Evolutionary conservation across 2,113 vertebrate genomes (phyloP).

Genomic region (Henicopernis longicauda): DNA sequence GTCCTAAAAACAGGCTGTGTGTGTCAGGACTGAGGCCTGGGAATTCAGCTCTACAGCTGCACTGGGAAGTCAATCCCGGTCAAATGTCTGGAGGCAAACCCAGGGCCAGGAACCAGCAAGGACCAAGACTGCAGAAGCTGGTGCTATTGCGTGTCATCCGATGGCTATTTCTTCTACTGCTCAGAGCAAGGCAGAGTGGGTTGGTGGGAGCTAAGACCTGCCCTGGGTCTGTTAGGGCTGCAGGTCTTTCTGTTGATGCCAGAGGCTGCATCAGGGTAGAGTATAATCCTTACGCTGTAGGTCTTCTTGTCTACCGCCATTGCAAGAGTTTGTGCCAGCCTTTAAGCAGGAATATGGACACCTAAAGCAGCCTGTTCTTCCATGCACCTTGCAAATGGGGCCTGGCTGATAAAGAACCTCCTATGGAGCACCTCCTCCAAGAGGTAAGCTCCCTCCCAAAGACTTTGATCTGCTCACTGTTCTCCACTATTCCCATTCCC

Average conservation of each 20-base stretch:
- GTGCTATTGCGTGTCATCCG: fast-evolving
- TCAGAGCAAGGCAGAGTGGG: background rate
- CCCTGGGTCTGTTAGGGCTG: background rate
- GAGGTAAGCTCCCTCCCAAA: background rate
- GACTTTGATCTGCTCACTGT: background rate
- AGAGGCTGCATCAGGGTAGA: background rate
- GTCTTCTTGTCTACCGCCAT: background rate
- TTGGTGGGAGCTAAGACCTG: background rate
- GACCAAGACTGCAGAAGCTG: background rate
- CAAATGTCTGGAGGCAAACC: fast-evolving
- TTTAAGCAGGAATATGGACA: background rate
- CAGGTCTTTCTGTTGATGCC: background rate
- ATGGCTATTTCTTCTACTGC: background rate
- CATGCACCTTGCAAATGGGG: background rate
- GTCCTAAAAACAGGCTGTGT: background rate
- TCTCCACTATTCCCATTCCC: background rate
- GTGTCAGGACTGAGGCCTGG: background rate
- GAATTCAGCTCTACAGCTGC: background rate
- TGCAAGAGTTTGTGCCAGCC: background rate
- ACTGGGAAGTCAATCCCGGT: background rate
- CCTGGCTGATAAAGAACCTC: background rate
- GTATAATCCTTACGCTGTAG: background rate
- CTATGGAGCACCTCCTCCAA: background rate
- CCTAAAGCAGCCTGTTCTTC: background rate
- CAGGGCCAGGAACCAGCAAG: background rate